phyloP scores from a whole-genome alignment of 2,113 vertebrate genomes.

The Phylloscopus trochiloides region DNA sequence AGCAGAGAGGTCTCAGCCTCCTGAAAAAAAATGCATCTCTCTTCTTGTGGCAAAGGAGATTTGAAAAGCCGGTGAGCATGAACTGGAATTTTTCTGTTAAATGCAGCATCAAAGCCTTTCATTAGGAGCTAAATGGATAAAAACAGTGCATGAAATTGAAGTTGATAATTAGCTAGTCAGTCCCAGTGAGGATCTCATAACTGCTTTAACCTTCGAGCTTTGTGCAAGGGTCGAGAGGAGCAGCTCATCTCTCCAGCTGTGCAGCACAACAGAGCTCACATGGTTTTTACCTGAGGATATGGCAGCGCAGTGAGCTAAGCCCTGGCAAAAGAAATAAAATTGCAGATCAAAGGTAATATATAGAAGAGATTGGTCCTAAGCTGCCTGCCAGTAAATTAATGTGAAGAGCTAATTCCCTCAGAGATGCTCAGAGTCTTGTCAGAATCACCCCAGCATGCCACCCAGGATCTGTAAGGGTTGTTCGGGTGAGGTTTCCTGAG shows the following conservation, averaged over 20 bases:
- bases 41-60: not conserved
- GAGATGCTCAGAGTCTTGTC: not conserved
- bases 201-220: not conserved
- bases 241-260: not conserved
- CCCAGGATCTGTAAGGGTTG: not conserved
- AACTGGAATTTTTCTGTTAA: slow-evolving; percentile 18
- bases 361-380: not conserved
- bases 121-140: slow-evolving; percentile 44
- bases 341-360: not conserved
- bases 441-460: not conserved
- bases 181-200: not conserved
- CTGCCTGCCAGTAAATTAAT: not conserved
- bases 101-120: slow-evolving; percentile 11
- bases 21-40: not conserved
- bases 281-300: not conserved
- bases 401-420: slow-evolving; percentile 11
- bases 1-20: not conserved
- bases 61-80: not conserved
- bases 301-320: not conserved
- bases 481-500: not conserved
- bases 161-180: slow-evolving; percentile 24
- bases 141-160: slow-evolving; percentile 42
- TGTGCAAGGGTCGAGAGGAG: not conserved
- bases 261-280: not conserved
- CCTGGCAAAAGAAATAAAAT: not conserved